Evolutionary conservation across 2,113 vertebrate genomes (phyloP).

Genomic region (Rutilus rutilus): DNA sequence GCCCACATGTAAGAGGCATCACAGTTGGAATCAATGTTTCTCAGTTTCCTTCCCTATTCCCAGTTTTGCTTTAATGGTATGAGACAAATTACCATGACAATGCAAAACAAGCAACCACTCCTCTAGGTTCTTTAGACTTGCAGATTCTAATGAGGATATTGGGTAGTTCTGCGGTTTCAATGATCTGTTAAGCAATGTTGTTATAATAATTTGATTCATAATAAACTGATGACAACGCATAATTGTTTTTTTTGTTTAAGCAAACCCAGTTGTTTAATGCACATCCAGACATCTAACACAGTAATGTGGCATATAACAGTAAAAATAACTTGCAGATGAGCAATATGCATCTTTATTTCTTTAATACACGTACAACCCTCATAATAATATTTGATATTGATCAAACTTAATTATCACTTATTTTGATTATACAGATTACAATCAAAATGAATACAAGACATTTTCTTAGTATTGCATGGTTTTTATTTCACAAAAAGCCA

Average conservation of each 20-base stretch:
- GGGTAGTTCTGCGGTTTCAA: background rate
- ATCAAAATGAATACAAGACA: background rate
- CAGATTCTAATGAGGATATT: background rate
- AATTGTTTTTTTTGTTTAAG: no score
- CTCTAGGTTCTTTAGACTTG: no score
- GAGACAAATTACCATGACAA: background rate
- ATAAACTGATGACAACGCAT: background rate
- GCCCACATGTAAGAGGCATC: constrained; percentile 83
- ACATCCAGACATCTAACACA: no score
- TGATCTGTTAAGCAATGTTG: background rate
- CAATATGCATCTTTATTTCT: background rate
- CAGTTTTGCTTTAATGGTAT: background rate
- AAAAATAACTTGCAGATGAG: background rate
- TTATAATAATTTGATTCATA: no score
- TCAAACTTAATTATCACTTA: background rate
- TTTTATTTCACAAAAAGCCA: background rate
- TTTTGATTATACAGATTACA: background rate
- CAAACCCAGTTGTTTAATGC: no score
- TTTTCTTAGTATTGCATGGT: background rate
- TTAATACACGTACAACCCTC: background rate
- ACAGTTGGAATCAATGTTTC: no score
- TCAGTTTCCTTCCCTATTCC: background rate
- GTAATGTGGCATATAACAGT: background rate
- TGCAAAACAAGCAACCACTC: background rate
- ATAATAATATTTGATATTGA: background rate